Evolutionary conservation across 2,888 invertebrate genomes (phyloP).

Genomic region (Nebria salina): DNA sequence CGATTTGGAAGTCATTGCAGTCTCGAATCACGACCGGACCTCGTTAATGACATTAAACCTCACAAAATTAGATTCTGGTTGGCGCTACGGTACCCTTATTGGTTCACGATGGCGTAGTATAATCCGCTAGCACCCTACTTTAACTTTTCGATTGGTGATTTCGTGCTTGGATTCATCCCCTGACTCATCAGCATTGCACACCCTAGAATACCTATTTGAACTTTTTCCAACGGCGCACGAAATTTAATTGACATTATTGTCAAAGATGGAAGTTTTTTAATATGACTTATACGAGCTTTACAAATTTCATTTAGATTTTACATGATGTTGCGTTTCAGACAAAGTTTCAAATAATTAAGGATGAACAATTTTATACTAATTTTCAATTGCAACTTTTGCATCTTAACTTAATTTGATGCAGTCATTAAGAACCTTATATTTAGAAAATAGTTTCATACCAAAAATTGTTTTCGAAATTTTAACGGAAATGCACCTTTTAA

Average conservation of each 20-base stretch:
- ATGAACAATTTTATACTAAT: background rate
- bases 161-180: background rate
- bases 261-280: constrained; percentile 12
- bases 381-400: background rate
- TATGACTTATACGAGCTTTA: background rate
- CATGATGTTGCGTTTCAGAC: background rate
- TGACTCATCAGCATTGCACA: background rate
- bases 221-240: background rate
- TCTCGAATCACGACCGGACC: constrained; percentile 8
- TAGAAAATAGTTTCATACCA: too few relatives aligned
- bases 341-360: background rate
- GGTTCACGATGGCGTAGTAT: background rate
- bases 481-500: too few relatives aligned
- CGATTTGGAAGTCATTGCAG: background rate
- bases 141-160: constrained; percentile 20
- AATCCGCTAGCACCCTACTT: constrained; percentile 15
- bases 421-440: too few relatives aligned
- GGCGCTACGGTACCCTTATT: background rate
- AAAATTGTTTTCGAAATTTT: too few relatives aligned
- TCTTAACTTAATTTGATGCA: too few relatives aligned
- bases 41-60: constrained; percentile 28
- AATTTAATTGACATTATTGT: constrained; percentile 17
- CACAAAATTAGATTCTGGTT: constrained; percentile 16
- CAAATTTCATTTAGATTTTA: background rate
- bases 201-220: background rate